Evolutionary conservation across 2,797 vertebrate genomes (phyloP).

Genomic region (Hoplostethus atlanticus): DNA sequence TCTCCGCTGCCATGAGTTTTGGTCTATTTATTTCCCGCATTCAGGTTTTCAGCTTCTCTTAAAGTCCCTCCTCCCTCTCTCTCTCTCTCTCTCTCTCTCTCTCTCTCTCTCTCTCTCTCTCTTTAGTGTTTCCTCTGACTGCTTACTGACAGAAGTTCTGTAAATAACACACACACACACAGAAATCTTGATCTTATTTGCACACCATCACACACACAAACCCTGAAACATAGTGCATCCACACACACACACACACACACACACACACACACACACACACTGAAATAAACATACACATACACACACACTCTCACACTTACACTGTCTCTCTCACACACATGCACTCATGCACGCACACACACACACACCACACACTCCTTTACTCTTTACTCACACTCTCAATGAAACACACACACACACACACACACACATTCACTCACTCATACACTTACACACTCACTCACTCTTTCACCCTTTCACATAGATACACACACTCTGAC

Average conservation of each 20-base stretch:
- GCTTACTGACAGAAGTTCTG: constrained; percentile 1
- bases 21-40: constrained; percentile 53
- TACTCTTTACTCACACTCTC: constrained; percentile 20
- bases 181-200: too few relatives aligned
- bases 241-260: constrained; percentile 34
- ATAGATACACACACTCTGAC: constrained; percentile 48
- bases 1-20: constrained; percentile 23
- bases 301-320: constrained; percentile 31
- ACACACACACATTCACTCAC: too few relatives aligned
- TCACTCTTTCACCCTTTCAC: constrained; percentile 35
- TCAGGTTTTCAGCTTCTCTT: constrained; percentile 45
- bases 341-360: too few relatives aligned
- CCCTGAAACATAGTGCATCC: too few relatives aligned
- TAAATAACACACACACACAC: constrained; percentile 26
- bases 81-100: constrained; percentile 3
- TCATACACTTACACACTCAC: too few relatives aligned
- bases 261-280: constrained; percentile 15
- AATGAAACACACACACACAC: too few relatives aligned
- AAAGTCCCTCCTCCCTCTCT: constrained; percentile 45
- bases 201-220: constrained; percentile 2
- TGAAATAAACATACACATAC: background rate
- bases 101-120: background rate
- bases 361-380: constrained; percentile 1
- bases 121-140: background rate
- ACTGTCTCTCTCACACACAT: too few relatives aligned